These are phyloP conservation scores for Sycophaga agraensis DNA, from an alignment of 1,140 invertebrate species.

Conservation along the genomic window DNA sequence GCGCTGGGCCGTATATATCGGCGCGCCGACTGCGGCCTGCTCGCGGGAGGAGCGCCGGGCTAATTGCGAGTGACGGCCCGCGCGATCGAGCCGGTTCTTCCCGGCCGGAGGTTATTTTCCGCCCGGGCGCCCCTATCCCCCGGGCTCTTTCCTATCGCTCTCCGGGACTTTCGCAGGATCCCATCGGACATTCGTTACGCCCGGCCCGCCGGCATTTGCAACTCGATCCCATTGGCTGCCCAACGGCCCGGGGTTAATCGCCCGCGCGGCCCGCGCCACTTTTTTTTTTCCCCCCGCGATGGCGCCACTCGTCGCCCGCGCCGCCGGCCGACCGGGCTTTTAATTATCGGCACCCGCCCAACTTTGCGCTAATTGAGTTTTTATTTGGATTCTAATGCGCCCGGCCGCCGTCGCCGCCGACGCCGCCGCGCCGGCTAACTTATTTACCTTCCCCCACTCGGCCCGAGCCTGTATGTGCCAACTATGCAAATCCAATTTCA, in stretches of 20 bases:
- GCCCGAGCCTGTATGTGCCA: too few species aligned
- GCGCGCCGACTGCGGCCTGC: too few species aligned
- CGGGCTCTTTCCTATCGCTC: constrained; percentile 21
- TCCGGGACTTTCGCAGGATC: constrained; percentile 10
- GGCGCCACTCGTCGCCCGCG: too few species aligned
- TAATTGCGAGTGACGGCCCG: too few species aligned
- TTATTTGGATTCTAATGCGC: neutral
- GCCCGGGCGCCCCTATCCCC: constrained; percentile 35
- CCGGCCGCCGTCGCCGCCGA: too few species aligned
- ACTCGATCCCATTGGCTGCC: constrained; percentile 23
- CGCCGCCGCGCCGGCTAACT: too few species aligned
- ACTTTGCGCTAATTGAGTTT: neutral
- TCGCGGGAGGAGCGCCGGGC: too few species aligned
- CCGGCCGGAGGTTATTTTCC: constrained; percentile 52
- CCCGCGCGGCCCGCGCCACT: too few species aligned
- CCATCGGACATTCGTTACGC: constrained; percentile 28
- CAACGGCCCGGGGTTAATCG: constrained; percentile 30
- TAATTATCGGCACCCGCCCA: neutral
- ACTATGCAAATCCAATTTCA: too few species aligned
- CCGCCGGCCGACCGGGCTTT: too few species aligned
- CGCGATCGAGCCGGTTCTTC: constrained; percentile 40
- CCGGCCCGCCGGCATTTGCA: constrained; percentile 16
- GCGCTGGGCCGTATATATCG: too few species aligned
- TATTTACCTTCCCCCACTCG: too few species aligned
- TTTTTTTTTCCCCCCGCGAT: neutral